Conservation (phyloP, 2,113 vertebrate genomes). For the Equus przewalskii region DNA sequence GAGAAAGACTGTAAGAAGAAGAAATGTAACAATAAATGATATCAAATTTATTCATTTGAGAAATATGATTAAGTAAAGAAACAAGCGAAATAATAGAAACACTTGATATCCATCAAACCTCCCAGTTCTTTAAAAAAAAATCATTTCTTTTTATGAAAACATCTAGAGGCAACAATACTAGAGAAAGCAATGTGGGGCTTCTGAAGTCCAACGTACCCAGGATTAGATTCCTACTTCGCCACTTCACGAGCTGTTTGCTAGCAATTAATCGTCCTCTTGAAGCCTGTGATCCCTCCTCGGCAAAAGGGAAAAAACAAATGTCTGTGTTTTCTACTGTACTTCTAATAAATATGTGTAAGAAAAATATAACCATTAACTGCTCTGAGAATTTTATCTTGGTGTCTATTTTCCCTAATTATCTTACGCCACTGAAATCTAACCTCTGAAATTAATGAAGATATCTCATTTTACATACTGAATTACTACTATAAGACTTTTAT, state of each 20-base stretch:
- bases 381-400: not conserved
- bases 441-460: constrained; percentile 50
- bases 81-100: not conserved
- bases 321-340: not conserved
- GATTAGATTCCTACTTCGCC: not conserved
- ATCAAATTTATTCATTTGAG: constrained; percentile 13
- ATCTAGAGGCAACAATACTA: not conserved
- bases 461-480: constrained; percentile 47
- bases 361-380: not conserved
- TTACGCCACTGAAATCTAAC: constrained; percentile 46
- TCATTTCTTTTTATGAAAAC: constrained; percentile 40
- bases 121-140: not conserved
- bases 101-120: not conserved
- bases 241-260: not conserved
- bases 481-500: not conserved
- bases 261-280: not conserved
- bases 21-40: constrained; percentile 2
- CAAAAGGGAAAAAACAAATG: not conserved
- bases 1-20: not conserved
- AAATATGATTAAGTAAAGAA: constrained; percentile 61
- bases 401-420: constrained; percentile 49
- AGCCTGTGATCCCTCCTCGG: not conserved
- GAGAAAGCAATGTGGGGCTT: not conserved
- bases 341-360: not conserved
- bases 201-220: not conserved